Conservation (phyloP, 1,140 invertebrate species). For the Ditylenchus dipsaci region DNA sequence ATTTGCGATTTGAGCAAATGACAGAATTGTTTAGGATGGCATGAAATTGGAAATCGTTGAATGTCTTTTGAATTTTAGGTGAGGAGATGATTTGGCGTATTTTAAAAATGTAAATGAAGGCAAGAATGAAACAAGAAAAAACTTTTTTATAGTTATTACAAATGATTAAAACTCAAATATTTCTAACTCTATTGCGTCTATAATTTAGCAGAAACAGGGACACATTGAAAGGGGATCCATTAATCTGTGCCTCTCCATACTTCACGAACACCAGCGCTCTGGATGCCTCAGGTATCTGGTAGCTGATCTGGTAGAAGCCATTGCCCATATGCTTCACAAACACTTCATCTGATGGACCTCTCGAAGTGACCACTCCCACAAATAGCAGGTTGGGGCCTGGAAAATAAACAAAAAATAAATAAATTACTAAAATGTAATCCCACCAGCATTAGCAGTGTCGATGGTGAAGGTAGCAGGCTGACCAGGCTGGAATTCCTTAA, state of each 20-base stretch:
- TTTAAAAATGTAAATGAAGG: too few relatives aligned
- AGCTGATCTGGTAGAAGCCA: constrained; percentile 67
- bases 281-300: constrained; percentile 21
- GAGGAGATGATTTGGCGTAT: too few relatives aligned
- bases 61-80: too few relatives aligned
- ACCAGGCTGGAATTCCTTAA: constrained; percentile 27
- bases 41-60: too few relatives aligned
- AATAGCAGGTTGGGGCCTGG: constrained; percentile 74
- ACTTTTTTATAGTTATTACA: too few relatives aligned
- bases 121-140: too few relatives aligned
- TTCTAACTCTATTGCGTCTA: too few relatives aligned
- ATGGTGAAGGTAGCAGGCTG: constrained; percentile 21
- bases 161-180: too few relatives aligned
- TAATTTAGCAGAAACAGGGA: too few relatives aligned
- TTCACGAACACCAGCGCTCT: constrained; percentile 33
- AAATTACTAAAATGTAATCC: constrained; percentile 46
- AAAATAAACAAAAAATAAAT: not conserved
- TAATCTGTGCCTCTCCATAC: constrained; percentile 33
- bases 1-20: too few relatives aligned
- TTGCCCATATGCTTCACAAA: constrained; percentile 86
- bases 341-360: constrained; percentile 89
- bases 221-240: constrained; percentile 34
- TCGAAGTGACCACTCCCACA: constrained; percentile 88
- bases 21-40: too few relatives aligned
- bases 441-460: constrained; percentile 66